Conservation (phyloP, 2,888 invertebrate genomes). For the Antheraea assamensis region DNA sequence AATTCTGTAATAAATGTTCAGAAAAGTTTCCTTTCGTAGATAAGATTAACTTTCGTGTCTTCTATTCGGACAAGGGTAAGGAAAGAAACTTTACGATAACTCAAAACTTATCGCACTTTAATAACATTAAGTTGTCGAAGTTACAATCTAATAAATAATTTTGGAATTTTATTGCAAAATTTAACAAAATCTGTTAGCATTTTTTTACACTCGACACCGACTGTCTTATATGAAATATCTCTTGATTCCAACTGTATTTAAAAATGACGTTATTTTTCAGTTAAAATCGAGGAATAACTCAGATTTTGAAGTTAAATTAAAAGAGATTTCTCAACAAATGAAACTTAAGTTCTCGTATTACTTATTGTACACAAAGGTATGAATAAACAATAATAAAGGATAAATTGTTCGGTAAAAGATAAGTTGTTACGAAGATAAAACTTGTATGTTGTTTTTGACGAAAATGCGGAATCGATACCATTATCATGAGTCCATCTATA, state of each 20-base stretch:
- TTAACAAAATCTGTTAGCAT: not conserved
- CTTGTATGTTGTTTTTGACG: not conserved
- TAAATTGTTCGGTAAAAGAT: not conserved
- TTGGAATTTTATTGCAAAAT: too few relatives aligned
- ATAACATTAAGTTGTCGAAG: conserved; percentile 22
- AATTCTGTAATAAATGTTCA: not conserved
- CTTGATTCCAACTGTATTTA: too few relatives aligned
- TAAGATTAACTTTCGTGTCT: not conserved
- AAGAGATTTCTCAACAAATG: not conserved
- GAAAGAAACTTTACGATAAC: conserved; percentile 6
- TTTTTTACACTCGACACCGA: not conserved
- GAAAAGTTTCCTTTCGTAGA: not conserved
- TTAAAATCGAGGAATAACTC: not conserved
- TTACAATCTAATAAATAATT: not conserved
- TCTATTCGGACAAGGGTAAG: not conserved
- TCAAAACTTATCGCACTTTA: conserved; percentile 27
- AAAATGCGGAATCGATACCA: conserved; percentile 39
- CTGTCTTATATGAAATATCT: too few relatives aligned
- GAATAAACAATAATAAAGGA: not conserved
- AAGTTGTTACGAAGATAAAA: not conserved
- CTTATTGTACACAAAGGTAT: not conserved
- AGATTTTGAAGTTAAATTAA: not conserved
- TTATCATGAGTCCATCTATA: conserved; percentile 50
- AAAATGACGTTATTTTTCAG: too few relatives aligned
- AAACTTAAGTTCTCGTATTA: not conserved